Conservation (phyloP, 2,113 vertebrate genomes). For the Cromileptes altivelis region DNA sequence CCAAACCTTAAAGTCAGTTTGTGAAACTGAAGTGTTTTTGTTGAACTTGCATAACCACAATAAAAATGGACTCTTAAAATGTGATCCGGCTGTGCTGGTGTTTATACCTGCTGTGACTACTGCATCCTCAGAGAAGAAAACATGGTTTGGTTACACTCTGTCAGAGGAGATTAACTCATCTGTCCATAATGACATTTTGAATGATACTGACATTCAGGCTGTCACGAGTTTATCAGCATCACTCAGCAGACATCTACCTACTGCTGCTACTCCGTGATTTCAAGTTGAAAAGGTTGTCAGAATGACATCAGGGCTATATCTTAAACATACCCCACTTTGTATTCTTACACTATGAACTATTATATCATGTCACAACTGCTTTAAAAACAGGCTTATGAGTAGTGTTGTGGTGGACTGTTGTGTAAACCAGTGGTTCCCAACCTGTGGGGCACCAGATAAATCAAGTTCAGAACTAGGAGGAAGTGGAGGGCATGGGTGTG, state of each 20-base stretch:
- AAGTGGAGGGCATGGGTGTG: not conserved
- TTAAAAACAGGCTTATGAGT: not conserved
- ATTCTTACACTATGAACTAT: not conserved
- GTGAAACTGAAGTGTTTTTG: conserved; percentile 22
- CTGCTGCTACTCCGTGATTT: conserved; percentile 11
- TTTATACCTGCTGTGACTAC: conserved; percentile 25
- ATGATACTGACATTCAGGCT: conserved; percentile 22
- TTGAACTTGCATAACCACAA: not conserved
- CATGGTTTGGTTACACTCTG: not conserved
- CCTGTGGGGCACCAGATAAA: no score
- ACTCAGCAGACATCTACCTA: conserved; percentile 8
- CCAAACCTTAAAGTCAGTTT: conserved; percentile 14
- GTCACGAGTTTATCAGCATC: conserved; percentile 24
- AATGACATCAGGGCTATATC: not conserved
- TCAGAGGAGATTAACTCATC: conserved; percentile 32
- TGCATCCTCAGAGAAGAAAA: conserved; percentile 6
- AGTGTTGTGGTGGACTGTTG: not conserved
- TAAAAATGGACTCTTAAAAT: conserved; percentile 19
- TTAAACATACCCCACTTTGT: not conserved
- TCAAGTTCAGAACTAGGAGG: not conserved
- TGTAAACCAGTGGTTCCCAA: not conserved
- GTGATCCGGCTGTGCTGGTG: conserved; percentile 19
- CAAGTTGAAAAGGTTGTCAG: not conserved
- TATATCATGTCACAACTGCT: not conserved
- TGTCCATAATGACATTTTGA: conserved; percentile 10